phyloP scores from a whole-genome alignment of 2,113 vertebrate genomes.

The Agelaius tricolor region DNA sequence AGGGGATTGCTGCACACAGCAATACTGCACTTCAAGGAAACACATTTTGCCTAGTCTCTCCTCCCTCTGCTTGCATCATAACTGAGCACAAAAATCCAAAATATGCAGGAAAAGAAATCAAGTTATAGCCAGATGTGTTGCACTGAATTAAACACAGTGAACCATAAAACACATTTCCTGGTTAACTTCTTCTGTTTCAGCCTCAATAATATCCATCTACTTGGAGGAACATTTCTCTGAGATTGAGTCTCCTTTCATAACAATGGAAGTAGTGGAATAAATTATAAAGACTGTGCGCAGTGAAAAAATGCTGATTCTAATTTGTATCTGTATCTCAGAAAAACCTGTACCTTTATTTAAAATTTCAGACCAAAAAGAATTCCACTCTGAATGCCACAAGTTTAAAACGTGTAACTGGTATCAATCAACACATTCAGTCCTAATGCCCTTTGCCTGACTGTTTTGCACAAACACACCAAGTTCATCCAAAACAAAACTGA shows the following conservation, averaged over 20 bases:
- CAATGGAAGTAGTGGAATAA: background rate
- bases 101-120: conserved; percentile 65
- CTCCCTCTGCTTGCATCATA: fast-evolving
- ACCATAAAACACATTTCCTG: background rate
- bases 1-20: background rate
- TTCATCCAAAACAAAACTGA: background rate
- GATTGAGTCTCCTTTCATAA: background rate
- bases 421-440: background rate
- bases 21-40: background rate
- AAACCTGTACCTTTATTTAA: background rate
- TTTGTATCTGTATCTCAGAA: background rate
- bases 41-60: background rate
- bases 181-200: background rate
- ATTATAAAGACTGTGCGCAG: background rate
- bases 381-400: background rate
- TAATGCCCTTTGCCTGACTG: background rate
- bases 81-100: background rate
- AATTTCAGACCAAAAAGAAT: background rate
- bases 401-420: background rate
- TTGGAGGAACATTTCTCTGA: background rate
- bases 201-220: background rate
- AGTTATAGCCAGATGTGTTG: conserved; percentile 45
- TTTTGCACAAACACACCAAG: background rate
- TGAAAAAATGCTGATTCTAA: background rate
- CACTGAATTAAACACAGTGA: background rate